Conservation (phyloP, 2,797 vertebrate genomes). For the Tiaroga cobitis region DNA sequence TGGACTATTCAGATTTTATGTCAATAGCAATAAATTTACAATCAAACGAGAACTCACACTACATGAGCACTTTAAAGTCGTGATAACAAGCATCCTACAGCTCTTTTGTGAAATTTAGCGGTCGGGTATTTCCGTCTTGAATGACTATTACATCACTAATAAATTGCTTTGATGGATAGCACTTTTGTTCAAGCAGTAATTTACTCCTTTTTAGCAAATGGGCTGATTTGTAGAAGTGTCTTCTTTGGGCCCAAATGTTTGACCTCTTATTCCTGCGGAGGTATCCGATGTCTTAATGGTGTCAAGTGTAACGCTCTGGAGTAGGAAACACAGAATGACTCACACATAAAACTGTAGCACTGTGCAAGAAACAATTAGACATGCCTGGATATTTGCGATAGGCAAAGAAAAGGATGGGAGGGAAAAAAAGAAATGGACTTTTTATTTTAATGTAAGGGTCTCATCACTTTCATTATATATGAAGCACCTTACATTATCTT, state of each 20-base stretch:
- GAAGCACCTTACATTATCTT: conserved; percentile 85
- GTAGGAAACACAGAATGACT: conserved; percentile 78
- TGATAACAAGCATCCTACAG: conserved; percentile 57
- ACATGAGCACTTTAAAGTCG: conserved; percentile 64
- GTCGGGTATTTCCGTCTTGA: conserved; percentile 64
- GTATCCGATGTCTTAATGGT: conserved; percentile 80
- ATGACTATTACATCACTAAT: conserved; percentile 69
- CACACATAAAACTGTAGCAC: conserved; percentile 80
- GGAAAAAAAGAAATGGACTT: conserved; percentile 55
- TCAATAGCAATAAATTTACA: conserved; percentile 71
- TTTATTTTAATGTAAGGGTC: conserved; percentile 71
- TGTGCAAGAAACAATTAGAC: conserved; percentile 79
- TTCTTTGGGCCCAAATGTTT: conserved; percentile 73
- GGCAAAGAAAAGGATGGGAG: conserved; percentile 59
- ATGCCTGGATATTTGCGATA: conserved; percentile 75
- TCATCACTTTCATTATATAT: conserved; percentile 83
- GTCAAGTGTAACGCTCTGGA: conserved; percentile 78
- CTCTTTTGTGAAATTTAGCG: conserved; percentile 62
- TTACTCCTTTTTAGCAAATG: conserved; percentile 70
- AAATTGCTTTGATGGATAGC: conserved; percentile 71
- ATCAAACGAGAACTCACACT: conserved; percentile 60
- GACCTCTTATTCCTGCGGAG: conserved; percentile 69
- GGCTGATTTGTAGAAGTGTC: conserved; percentile 72
- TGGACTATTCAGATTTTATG: conserved; percentile 66
- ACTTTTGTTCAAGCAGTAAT: conserved; percentile 75